A percentile compares a stretch with the other conserved stretches of the same genome.
Conservation (phyloP, 1,140 invertebrate species). For the Aethina tumida region DNA sequence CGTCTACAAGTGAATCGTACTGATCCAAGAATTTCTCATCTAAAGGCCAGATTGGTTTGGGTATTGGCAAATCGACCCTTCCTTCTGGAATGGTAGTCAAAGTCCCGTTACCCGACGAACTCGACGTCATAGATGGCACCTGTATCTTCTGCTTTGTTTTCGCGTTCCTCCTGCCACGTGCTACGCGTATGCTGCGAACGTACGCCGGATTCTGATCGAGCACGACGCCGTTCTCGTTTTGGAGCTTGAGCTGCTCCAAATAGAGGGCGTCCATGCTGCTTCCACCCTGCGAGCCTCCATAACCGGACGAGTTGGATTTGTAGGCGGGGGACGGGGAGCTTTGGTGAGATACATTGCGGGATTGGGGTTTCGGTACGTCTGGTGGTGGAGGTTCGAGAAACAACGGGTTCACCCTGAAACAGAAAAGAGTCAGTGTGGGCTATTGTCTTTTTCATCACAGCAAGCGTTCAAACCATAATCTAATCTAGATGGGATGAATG, state of each 20-base stretch:
- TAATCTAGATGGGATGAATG: not conserved
- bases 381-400: not conserved
- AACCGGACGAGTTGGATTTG: constrained; percentile 32
- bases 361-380: constrained; percentile 4
- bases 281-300: constrained; percentile 26
- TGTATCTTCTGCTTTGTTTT: constrained; percentile 19
- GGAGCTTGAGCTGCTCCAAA: constrained; percentile 18
- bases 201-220: constrained; percentile 32
- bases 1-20: constrained; percentile 31
- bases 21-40: constrained; percentile 11
- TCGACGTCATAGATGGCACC: constrained; percentile 20
- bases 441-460: constrained; percentile 14
- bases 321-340: constrained; percentile 10
- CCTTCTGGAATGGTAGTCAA: constrained; percentile 35
- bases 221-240: constrained; percentile 22
- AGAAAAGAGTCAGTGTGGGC: constrained; percentile 16
- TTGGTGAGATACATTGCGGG: constrained; percentile 10
- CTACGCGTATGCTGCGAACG: constrained; percentile 28
- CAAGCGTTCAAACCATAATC: constrained; percentile 3
- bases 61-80: constrained; percentile 28
- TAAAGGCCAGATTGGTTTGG: constrained; percentile 33
- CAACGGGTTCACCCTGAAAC: constrained; percentile 1
- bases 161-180: constrained; percentile 9
- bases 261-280: constrained; percentile 24
- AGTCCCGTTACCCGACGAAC: constrained; percentile 25